Evolutionary conservation across 2,113 vertebrate species (phyloP).

Genomic region (Menidia beryllina): DNA sequence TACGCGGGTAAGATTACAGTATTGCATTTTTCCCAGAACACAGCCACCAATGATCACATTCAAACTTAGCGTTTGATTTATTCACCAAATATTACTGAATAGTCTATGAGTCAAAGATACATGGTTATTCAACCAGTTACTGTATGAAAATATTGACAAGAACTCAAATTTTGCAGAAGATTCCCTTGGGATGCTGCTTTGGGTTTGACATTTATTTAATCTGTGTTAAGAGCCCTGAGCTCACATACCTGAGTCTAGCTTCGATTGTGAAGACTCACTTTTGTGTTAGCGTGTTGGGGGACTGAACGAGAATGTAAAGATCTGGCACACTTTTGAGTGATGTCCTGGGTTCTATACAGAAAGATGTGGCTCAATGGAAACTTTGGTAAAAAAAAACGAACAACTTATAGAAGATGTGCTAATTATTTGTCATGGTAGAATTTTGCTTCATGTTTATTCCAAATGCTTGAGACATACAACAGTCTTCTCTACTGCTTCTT

Average conservation of each 20-base stretch:
- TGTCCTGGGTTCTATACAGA: not conserved
- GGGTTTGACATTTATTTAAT: constrained; percentile 63
- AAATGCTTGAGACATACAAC: not conserved
- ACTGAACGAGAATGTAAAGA: not conserved
- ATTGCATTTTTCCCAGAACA: constrained; percentile 13
- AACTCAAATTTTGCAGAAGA: constrained; percentile 38
- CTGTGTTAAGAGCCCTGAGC: constrained; percentile 51
- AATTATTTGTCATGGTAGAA: no score
- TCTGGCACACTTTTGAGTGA: not conserved
- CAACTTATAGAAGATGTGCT: no score
- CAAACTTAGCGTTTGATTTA: not conserved
- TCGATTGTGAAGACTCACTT: constrained; percentile 16
- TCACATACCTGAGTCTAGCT: constrained; percentile 16
- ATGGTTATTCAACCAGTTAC: constrained; percentile 49
- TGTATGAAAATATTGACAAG: constrained; percentile 40
- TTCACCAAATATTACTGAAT: constrained; percentile 11
- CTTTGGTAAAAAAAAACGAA: not conserved
- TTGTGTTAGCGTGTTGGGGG: not conserved
- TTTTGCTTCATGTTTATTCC: not conserved
- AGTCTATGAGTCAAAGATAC: constrained; percentile 14
- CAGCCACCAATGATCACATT: not conserved
- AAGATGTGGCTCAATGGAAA: not conserved
- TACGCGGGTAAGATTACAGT: constrained; percentile 85
- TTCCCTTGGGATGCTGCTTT: constrained; percentile 55
- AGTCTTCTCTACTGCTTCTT: not conserved